Conservation (phyloP, 2,797 vertebrate genomes). For the Acanthiza pusilla region DNA sequence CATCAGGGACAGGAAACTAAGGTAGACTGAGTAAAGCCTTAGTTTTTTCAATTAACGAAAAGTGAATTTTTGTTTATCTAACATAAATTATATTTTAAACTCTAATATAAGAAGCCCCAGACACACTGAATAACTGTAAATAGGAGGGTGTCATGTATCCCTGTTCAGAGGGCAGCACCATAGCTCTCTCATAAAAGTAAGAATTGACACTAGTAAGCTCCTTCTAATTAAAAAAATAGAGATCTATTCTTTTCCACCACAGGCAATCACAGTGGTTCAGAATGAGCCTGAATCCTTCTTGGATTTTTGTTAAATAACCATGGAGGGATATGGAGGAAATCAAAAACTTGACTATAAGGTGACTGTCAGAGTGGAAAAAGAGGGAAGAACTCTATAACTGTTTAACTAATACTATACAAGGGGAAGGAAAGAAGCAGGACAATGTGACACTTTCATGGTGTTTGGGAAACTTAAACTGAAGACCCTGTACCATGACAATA, state of each 20-base stretch:
- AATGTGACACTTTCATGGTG: background rate
- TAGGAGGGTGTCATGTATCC: rapidly evolving
- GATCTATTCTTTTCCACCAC: background rate
- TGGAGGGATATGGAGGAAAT: background rate
- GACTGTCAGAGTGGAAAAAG: background rate
- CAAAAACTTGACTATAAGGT: background rate
- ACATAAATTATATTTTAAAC: background rate
- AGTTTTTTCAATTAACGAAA: background rate
- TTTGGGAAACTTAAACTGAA: background rate
- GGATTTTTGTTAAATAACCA: background rate
- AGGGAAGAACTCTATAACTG: background rate
- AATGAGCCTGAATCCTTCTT: background rate
- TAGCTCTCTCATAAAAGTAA: background rate
- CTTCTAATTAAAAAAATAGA: background rate
- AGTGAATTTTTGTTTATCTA: background rate
- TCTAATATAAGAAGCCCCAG: background rate
- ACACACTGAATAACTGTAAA: background rate
- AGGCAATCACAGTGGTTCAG: background rate
- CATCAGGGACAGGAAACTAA: background rate
- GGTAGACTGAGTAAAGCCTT: background rate
- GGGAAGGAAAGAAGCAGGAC: background rate
- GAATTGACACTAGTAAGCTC: background rate
- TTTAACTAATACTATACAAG: background rate
- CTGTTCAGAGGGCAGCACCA: background rate
- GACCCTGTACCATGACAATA: background rate